phyloP scores from a whole-genome alignment of 2,797 vertebrate species.

The Acanthurus tractus region DNA sequence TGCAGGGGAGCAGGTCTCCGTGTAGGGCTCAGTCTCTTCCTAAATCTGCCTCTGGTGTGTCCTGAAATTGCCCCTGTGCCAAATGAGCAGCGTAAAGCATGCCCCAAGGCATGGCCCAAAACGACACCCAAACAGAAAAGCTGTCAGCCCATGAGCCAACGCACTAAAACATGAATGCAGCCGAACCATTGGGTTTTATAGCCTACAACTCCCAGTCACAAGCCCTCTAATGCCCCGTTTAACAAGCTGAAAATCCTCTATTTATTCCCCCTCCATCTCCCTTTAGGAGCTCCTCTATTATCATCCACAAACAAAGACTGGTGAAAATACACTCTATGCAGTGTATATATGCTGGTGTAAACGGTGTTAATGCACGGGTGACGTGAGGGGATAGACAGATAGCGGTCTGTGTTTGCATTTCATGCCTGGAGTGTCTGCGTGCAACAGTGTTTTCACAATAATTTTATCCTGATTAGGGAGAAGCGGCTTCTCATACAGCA shows the following conservation, averaged over 20 bases:
- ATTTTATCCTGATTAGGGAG: conserved; percentile 14
- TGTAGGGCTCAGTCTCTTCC: conserved; percentile 46
- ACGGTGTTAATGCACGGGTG: conserved; percentile 50
- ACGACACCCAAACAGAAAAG: conserved; percentile 77
- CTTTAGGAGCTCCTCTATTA: conserved; percentile 72
- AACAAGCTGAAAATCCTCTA: conserved; percentile 86
- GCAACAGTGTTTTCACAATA: conserved; percentile 13
- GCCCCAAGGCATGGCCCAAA: conserved; percentile 70
- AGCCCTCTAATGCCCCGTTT: conserved; percentile 84
- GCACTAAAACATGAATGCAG: conserved; percentile 82
- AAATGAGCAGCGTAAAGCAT: conserved; percentile 78
- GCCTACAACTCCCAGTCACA: conserved; percentile 81
- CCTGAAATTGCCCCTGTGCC: conserved; percentile 73
- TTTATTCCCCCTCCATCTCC: conserved; percentile 76
- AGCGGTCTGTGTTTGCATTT: conserved; percentile 9
- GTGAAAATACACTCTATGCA: conserved; percentile 45
- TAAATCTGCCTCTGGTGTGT: conserved; percentile 75
- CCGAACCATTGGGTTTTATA: conserved; percentile 79
- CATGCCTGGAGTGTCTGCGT: not conserved
- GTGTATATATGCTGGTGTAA: conserved; percentile 12
- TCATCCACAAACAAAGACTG: conserved; percentile 74
- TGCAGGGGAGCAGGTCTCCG: conserved; percentile 38
- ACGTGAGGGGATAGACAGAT: conserved; percentile 24
- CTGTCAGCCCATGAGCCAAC: conserved; percentile 80
- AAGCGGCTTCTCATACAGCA: not conserved